These are phyloP conservation scores for Conchocele bisecta DNA, from an alignment of 2,888 invertebrate genomes.

Conservation along the genomic window DNA sequence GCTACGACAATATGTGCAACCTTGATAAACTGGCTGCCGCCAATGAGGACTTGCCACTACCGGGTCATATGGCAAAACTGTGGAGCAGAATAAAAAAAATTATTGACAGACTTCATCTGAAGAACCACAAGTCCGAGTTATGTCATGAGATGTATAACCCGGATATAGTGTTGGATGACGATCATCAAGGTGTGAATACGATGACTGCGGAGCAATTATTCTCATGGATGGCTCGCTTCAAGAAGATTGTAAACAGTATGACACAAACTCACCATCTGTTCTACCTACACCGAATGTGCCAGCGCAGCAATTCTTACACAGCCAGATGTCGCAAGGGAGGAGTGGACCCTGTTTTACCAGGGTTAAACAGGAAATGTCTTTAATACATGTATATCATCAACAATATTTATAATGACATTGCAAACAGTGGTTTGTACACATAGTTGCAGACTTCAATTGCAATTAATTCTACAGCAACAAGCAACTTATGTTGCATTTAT, in stretches of 20 bases:
- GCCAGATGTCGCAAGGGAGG: neutral
- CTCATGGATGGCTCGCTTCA: slow-evolving; percentile 4
- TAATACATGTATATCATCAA: too few species aligned
- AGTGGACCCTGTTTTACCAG: neutral
- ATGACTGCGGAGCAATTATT: slow-evolving; percentile 9
- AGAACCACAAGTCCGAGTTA: neutral
- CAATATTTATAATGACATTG: too few species aligned
- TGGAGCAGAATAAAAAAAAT: neutral
- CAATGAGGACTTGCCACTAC: too few species aligned
- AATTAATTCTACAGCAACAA: too few species aligned
- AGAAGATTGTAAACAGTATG: slow-evolving; percentile 15
- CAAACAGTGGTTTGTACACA: too few species aligned
- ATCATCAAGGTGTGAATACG: neutral
- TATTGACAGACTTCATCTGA: slow-evolving; percentile 11
- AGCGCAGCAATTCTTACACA: neutral
- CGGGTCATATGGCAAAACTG: too few species aligned
- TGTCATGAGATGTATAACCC: slow-evolving; percentile 3
- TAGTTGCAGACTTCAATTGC: too few species aligned
- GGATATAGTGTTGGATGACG: neutral
- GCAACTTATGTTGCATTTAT: neutral
- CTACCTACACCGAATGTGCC: slow-evolving; percentile 3
- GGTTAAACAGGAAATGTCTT: neutral
- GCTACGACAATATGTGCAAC: too few species aligned
- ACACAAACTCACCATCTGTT: slow-evolving; percentile 12
- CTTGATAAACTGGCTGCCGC: too few species aligned